Percentiles rank a stretch among this genome's conserved stretches.
Evolutionary conservation across 2,888 invertebrate species (phyloP).

Genomic region (Agelastica alni): DNA sequence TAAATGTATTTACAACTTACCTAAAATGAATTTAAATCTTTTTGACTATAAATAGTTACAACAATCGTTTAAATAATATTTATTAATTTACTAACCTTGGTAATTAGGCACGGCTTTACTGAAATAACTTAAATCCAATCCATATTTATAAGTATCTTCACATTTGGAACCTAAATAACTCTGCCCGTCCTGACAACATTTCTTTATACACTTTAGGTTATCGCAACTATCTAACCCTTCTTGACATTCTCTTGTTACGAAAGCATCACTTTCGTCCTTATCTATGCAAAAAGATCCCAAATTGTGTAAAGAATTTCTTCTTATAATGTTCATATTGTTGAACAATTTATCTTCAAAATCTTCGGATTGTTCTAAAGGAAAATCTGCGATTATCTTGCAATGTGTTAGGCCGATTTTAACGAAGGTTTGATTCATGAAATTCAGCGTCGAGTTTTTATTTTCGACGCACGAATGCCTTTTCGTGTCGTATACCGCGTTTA

Average conservation of each 20-base stretch:
- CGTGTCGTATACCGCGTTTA: conserved; percentile 37
- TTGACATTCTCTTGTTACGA: conserved; percentile 41
- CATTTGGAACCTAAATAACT: conserved; percentile 54
- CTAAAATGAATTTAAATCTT: too few relatives aligned
- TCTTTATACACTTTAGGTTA: conserved; percentile 54
- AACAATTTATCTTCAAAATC: conserved; percentile 7
- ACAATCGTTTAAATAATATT: too few relatives aligned
- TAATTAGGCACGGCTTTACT: conserved; percentile 35
- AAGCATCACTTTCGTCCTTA: conserved; percentile 29
- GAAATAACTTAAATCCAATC: conserved; percentile 39
- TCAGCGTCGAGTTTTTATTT: conserved; percentile 9
- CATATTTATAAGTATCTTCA: conserved; percentile 42
- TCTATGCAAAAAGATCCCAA: conserved; percentile 36
- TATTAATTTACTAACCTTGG: conserved; percentile 43
- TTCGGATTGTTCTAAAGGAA: conserved; percentile 10
- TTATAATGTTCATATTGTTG: neutral
- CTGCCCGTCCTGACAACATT: conserved; percentile 63
- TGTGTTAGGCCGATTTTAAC: conserved; percentile 41
- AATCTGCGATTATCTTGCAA: conserved; percentile 42
- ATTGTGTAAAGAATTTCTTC: conserved; percentile 1
- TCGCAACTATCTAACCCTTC: conserved; percentile 39
- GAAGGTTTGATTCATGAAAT: conserved; percentile 34
- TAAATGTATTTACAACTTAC: too few relatives aligned
- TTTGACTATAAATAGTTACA: too few relatives aligned
- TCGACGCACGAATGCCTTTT: conserved; percentile 38